Evolutionary conservation across 2,797 vertebrate species (phyloP), one percentile per base, ranked within the genome.

Genomic region (Pygocentrus nattereri): DNA sequence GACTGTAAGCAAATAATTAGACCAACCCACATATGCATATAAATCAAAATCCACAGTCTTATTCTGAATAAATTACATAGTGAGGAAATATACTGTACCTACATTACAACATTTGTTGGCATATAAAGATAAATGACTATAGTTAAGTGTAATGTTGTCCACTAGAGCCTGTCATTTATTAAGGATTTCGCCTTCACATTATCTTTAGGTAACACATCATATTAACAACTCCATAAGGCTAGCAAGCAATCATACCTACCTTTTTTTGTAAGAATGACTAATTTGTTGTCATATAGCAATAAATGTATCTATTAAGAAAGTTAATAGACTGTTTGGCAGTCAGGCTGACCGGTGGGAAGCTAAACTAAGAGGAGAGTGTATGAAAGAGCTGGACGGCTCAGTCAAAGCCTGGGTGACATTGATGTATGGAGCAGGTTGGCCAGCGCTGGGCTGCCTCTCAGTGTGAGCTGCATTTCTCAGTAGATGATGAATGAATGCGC

Each of bases 401-500:
- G 82, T 88, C 82, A 65, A 76, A 84, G 65, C 74, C 79, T 38
- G 25, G 64, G 76, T 64, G 86, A 86, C 31, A 31, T 87, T 88
- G 87, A 92, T 89, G 84, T 89, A 92, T 90, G 86, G 86, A 85
- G 74, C 5, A 82, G 71, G 76, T 50, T 6, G 84, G 69, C 77
- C 61, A 47, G 58, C 62, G 78, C 62, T 73, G 41, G 84, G 79
- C 67, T 81, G 72, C 78, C 78, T 44, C 27, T 86, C 82, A 82
- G 86, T 82, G 83, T 88, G 85, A 82, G 85, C 82, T 74, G 78
- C 86, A 74, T 88, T 89, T 86, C 70, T 83, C 71, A 18, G 19
- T 64, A 41, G 83, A 86, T 90, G 91, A 92, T 84, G 59, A 91
- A 92, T 90, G 87, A 85, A 87, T 81, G 87, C 78, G 87, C 85